Evolutionary conservation across 2,797 vertebrate species (phyloP), one percentile per base, ranked within the genome.

Genomic region (Enteromius afrohamiltoni): DNA sequence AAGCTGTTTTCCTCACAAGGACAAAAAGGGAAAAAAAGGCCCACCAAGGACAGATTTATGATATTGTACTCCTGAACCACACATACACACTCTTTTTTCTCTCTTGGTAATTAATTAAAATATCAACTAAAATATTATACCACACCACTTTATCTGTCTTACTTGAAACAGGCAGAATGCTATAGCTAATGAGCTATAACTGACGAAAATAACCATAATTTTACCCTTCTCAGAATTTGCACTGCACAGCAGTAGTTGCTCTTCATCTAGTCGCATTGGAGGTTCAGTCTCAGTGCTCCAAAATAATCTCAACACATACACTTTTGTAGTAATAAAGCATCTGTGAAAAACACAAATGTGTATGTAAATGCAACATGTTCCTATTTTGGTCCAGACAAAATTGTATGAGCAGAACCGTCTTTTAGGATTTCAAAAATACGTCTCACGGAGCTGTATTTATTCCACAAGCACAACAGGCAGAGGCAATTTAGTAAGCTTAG

Each of bases 371-470:
- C 23, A 55, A 69, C 49, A 17, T 21, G 31, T 17, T 42, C 47
- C 42, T 65, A 74, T 64, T 82, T 82, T 76, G 47, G 45, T 75
- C 31, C 58, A 19, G 23, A 74, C 71, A 67, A 86, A 80, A 67
- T 47, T 37, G 8, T 73, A 77, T 2, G 6, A 29, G 60, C 80
- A 75, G 42, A 74, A 62, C 55, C 17, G 47, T 58, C 81, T 75
- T 82, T 82, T 26, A 69, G 73, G 82, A 60, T 58, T 77, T 80
- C 53, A 85, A 68, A 55, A 78, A 26, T 51, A 82, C 34, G 19
- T 81, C 83, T 77, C n/a, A 16, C 37, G 53, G 76, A 79, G 73
- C 77, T 86, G 71, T 81, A 75, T 70, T 82, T 73, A 62, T 74
- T 71, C 83, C 64, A 51, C 60, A 40, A 80, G 21, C 70, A 31